phyloP scores from a whole-genome alignment of 2,797 vertebrate genomes.

The Zalophus californianus region DNA sequence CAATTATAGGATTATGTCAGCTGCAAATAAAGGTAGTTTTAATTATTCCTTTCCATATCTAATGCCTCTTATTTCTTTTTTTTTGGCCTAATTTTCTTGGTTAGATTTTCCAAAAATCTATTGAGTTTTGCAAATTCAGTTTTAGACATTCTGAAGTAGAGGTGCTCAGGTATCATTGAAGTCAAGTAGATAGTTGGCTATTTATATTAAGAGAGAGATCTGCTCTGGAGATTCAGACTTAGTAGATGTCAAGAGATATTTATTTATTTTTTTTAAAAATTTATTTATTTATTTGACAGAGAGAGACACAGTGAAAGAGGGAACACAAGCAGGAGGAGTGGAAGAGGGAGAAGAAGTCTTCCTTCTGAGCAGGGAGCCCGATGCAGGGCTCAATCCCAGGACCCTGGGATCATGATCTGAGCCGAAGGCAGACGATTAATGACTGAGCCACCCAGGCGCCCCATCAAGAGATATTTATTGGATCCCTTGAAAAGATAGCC shows the following conservation, averaged over 20 bases:
- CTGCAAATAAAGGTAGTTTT: not conserved
- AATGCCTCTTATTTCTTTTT: not conserved
- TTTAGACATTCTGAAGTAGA: not conserved
- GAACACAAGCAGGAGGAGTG: too few species aligned
- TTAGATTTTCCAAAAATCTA: not conserved
- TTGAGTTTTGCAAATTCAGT: not conserved
- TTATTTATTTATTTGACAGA: too few species aligned
- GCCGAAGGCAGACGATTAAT: too few species aligned
- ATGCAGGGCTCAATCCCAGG: too few species aligned
- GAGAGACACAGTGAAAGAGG: too few species aligned
- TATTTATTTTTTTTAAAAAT: not conserved
- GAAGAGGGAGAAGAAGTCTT: too few species aligned
- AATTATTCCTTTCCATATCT: not conserved
- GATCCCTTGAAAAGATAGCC: not conserved
- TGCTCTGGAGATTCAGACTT: constrained; percentile 5
- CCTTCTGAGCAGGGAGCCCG: too few species aligned
- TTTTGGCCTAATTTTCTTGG: not conserved
- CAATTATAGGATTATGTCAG: not conserved
- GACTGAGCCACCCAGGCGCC: too few species aligned
- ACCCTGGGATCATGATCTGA: too few species aligned
- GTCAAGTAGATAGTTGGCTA: constrained; percentile 17
- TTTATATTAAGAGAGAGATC: not conserved
- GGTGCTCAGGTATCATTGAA: not conserved
- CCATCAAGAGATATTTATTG: not conserved
- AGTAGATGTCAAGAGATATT: not conserved